Percentiles rank a stretch among this genome's conserved stretches.
These are phyloP conservation scores for Todiramphus chloris DNA, from an alignment of 2,113 vertebrate genomes.

Conservation along the genomic window DNA sequence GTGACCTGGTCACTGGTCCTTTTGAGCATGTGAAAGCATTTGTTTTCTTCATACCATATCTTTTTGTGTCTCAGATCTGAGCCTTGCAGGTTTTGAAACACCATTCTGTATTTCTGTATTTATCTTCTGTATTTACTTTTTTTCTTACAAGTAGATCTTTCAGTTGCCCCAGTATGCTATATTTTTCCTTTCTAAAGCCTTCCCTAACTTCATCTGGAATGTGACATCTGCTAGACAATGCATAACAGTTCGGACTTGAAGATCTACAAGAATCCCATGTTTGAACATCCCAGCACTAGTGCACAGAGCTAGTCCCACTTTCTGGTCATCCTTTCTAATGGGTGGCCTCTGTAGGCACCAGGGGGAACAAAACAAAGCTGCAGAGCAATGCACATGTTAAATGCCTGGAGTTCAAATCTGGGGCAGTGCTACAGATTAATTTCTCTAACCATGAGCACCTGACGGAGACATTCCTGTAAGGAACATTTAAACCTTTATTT, in stretches of 20 bases:
- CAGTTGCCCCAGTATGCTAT: background rate
- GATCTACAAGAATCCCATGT: background rate
- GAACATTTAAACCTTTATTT: background rate
- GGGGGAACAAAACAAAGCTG: background rate
- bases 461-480: background rate
- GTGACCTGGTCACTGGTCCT: background rate
- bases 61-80: background rate
- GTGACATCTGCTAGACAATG: background rate
- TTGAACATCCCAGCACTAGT: background rate
- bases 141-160: background rate
- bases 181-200: background rate
- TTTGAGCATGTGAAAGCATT: background rate
- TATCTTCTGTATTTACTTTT: background rate
- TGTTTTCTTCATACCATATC: background rate
- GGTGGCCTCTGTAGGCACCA: background rate
- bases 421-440: background rate
- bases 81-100: background rate
- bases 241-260: background rate
- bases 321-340: background rate
- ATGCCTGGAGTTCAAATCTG: background rate
- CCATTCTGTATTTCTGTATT: background rate
- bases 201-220: background rate
- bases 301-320: background rate
- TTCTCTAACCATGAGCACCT: background rate
- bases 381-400: background rate